phyloP scores from a whole-genome alignment of 2,888 invertebrate genomes.

The Stenchaetothrips biformis region DNA sequence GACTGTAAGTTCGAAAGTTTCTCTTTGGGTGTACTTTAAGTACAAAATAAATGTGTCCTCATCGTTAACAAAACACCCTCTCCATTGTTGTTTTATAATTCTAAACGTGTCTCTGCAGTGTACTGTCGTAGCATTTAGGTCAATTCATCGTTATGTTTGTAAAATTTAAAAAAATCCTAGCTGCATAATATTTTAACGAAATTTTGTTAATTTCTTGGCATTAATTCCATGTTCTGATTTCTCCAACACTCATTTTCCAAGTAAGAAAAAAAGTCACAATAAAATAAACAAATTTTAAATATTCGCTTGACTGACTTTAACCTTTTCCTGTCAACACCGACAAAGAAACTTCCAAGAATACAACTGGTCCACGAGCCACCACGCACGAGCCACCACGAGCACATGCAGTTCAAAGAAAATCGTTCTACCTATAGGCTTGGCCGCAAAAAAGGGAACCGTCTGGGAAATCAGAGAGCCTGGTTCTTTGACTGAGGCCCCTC shows the following conservation, averaged over 20 bases:
- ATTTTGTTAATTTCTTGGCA: background rate
- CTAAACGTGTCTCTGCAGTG: background rate
- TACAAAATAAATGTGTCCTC: too few species aligned
- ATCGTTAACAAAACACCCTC: too few species aligned
- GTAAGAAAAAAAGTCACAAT: background rate
- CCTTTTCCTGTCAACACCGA: background rate
- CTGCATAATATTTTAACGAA: background rate
- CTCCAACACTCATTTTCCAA: background rate
- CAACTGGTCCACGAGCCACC: background rate
- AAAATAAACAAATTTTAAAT: background rate
- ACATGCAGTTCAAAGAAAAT: too few species aligned
- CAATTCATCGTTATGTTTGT: background rate
- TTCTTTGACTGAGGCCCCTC: background rate
- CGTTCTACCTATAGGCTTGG: too few species aligned
- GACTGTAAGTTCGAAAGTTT: too few species aligned
- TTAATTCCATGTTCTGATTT: background rate
- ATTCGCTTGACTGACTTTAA: background rate
- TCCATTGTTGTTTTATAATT: too few species aligned
- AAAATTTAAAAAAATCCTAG: background rate
- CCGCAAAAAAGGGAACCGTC: background rate
- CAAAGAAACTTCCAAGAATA: background rate
- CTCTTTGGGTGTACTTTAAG: too few species aligned
- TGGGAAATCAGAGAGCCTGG: background rate
- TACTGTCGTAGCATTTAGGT: background rate
- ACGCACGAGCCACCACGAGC: too few species aligned